These are phyloP conservation scores for Gracilinanus agilis DNA, from an alignment of 2,113 vertebrate species.

Conservation along the genomic window DNA sequence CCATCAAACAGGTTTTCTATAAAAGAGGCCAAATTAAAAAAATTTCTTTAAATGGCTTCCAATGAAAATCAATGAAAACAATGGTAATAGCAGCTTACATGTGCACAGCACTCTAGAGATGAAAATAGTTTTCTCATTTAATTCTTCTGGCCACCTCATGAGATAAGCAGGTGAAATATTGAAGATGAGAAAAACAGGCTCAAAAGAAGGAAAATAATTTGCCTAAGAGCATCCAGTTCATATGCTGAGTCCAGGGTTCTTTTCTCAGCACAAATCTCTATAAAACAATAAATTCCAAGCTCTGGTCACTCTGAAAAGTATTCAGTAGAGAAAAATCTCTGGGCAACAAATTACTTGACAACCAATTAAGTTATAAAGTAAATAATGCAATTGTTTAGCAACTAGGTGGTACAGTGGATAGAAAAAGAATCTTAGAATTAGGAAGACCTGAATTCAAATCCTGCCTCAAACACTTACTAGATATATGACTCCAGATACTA, in stretches of 20 bases:
- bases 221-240: not conserved
- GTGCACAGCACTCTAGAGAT: conserved; percentile 4
- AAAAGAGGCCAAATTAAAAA: conserved; percentile 20
- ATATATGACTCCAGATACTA: not conserved
- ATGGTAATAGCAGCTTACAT: conserved; percentile 38
- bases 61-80: conserved; percentile 20
- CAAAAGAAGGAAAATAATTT: not conserved
- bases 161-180: not conserved
- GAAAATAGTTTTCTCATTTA: not conserved
- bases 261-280: not conserved
- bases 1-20: not conserved
- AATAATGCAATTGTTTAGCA: not conserved
- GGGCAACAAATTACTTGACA: not conserved
- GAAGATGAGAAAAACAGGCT: not conserved
- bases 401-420: not conserved
- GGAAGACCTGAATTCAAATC: not conserved
- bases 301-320: not conserved
- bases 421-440: not conserved
- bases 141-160: not conserved
- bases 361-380: not conserved
- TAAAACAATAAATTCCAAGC: not conserved
- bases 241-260: not conserved
- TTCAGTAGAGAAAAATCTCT: not conserved
- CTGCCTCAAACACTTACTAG: not conserved
- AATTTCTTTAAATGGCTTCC: not conserved